A percentile compares a stretch with the other conserved stretches of the same genome.
These are phyloP conservation scores for Apotomis betuletana DNA, from an alignment of 2,888 invertebrate genomes.

Conservation along the genomic window DNA sequence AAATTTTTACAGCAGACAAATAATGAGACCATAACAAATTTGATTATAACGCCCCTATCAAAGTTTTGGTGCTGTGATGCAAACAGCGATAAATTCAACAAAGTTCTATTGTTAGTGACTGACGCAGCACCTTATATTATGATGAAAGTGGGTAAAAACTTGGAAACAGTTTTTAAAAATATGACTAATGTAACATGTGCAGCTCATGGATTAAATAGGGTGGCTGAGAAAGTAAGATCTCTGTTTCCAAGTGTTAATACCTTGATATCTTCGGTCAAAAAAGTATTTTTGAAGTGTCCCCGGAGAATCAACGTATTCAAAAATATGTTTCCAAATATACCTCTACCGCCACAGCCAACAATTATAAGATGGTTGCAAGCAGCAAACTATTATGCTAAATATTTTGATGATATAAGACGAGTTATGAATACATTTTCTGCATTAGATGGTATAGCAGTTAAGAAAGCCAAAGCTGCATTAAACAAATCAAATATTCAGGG, in stretches of 20 bases:
- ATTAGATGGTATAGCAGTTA: too few species aligned
- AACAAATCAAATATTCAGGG: too few species aligned
- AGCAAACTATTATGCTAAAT: conserved; percentile 19
- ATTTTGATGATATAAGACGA: conserved; percentile 7
- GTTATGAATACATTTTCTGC: conserved; percentile 4
- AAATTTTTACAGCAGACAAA: conserved; percentile 1
- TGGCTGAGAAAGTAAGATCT: conserved; percentile 27
- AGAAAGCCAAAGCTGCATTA: too few species aligned
- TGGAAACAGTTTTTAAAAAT: too few species aligned
- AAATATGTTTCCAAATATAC: conserved; percentile 7
- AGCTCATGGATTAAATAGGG: conserved; percentile 15
- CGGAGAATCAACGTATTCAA: neutral
- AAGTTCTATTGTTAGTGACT: too few species aligned
- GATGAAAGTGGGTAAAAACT: too few species aligned
- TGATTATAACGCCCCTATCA: neutral
- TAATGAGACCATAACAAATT: conserved; percentile 41
- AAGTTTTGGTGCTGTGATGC: too few species aligned
- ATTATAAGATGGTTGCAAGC: conserved; percentile 17
- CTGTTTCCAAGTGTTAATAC: conserved; percentile 1
- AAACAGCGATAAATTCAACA: too few species aligned
- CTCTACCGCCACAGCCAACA: conserved; percentile 19
- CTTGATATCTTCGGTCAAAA: neutral
- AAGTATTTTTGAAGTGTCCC: neutral
- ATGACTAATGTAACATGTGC: too few species aligned
- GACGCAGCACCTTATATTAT: too few species aligned